Evolutionary conservation across 2,113 vertebrate genomes (phyloP), one percentile per base, ranked within the genome.

Genomic region (Protomyctophum bolini): DNA sequence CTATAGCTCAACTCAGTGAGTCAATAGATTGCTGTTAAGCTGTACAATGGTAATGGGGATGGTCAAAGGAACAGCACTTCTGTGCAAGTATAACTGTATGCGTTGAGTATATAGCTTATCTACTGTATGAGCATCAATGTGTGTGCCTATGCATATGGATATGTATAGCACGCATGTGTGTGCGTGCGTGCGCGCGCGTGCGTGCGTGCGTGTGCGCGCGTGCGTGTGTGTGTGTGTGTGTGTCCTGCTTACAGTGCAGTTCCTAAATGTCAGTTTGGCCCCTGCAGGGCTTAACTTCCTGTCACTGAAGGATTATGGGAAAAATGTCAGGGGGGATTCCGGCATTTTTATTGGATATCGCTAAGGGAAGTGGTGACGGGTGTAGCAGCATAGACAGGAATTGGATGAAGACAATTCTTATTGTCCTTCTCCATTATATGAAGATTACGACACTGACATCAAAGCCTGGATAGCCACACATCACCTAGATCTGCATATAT

Each of bases 271-370:
- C 90, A 91, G 59, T 66, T 54, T 77, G 66, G 78, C 74, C 82
- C 87, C 85, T 80, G 85, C 75, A 89, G 83, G 87, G 83, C 86
- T 91, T 87, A 89, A 86, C 90, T 88, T 88, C 86, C 86, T 85
- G 82, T 73, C 82, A 75, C 85, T 83, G 69, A 65, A 88, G 86
- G 88, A 90, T 90, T 90, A 90, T 91, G 90, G 88, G 87, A 88
- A 89, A 91, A 91, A 90, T 91, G 90, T 91, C 90, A 91, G 76
- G 10, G 72, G 33, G 85, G 67, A 83, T 79, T 82, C 58, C 63
- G 9, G 8, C 61, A 63, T 28, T 63, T 63, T 46, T 46, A 63
- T 46, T 28, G 47, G 61, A n/a, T 21, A 11, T 62, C 57, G 10
- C 41, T 41, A 60, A 46, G 58, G 29, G 6, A 7, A 11, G 2